phyloP scores from a whole-genome alignment of 2,888 invertebrate species.

The Furcula furcula region DNA sequence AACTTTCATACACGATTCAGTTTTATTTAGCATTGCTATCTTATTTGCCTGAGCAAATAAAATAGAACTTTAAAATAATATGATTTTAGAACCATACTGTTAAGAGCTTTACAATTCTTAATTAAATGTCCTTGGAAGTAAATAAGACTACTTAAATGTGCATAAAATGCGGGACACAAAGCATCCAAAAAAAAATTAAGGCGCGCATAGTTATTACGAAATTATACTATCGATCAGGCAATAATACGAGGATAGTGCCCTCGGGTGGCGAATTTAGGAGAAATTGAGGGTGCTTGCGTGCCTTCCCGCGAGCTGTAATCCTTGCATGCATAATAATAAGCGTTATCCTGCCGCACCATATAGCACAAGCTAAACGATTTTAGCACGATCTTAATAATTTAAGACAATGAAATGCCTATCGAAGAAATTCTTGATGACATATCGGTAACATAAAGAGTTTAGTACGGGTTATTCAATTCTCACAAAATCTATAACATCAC shows the following conservation, averaged over 20 bases:
- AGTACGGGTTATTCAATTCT: too few relatives aligned
- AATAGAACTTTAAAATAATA: too few relatives aligned
- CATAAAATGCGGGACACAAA: too few relatives aligned
- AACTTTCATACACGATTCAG: neutral
- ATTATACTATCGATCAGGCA: slow-evolving; percentile 76
- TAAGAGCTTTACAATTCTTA: too few relatives aligned
- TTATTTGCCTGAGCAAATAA: too few relatives aligned
- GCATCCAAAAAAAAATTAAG: slow-evolving; percentile 51
- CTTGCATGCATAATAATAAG: slow-evolving; percentile 60
- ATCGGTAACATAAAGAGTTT: too few relatives aligned
- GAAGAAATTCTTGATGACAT: neutral
- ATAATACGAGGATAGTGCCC: slow-evolving; percentile 69
- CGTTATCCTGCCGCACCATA: slow-evolving; percentile 64
- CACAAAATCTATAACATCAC: too few relatives aligned
- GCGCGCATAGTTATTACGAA: slow-evolving; percentile 64
- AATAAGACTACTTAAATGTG: too few relatives aligned
- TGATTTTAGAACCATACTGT: too few relatives aligned
- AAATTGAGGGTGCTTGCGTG: slow-evolving; percentile 73
- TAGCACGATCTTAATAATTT: slow-evolving; percentile 21
- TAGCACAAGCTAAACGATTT: slow-evolving; percentile 48
- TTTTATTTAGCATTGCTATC: too few relatives aligned
- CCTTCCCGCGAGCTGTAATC: slow-evolving; percentile 59
- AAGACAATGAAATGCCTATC: slow-evolving; percentile 3
- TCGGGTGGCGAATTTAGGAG: slow-evolving; percentile 73
- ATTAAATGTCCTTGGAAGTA: too few relatives aligned